phyloP scores from a whole-genome alignment of 2,113 vertebrate genomes.

The Lipophrys pholis region DNA sequence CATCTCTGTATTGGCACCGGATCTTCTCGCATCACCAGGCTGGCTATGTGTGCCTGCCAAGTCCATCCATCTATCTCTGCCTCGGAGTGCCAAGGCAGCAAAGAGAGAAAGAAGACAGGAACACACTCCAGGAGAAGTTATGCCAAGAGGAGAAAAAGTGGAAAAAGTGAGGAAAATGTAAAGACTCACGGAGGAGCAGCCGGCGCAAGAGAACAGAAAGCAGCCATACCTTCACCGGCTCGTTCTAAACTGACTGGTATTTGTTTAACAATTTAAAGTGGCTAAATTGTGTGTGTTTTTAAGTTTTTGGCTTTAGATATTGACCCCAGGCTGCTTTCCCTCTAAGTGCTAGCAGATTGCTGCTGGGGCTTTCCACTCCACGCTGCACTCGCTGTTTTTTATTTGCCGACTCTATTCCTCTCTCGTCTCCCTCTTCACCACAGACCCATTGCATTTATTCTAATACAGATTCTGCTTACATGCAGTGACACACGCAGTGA shows the following conservation, averaged over 20 bases:
- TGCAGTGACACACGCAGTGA: background rate
- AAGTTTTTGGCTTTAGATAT: slow-evolving; percentile 59
- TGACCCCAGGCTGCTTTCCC: slow-evolving; percentile 65
- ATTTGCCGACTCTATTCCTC: slow-evolving; percentile 40
- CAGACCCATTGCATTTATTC: slow-evolving; percentile 17
- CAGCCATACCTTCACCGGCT: slow-evolving; percentile 47
- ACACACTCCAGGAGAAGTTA: slow-evolving; percentile 65
- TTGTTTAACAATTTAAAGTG: slow-evolving; percentile 72
- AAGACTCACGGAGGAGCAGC: slow-evolving; percentile 28
- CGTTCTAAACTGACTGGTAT: slow-evolving; percentile 55
- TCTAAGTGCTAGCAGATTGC: slow-evolving; percentile 77
- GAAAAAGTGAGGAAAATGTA: slow-evolving; percentile 42
- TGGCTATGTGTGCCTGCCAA: slow-evolving; percentile 73
- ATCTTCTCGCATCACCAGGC: slow-evolving; percentile 77
- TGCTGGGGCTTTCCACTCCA: slow-evolving; percentile 58
- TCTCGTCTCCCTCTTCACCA: slow-evolving; percentile 22
- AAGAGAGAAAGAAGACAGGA: slow-evolving; percentile 60
- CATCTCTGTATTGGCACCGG: slow-evolving; percentile 73
- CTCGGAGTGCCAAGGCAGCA: slow-evolving; percentile 67
- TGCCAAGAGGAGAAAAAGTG: slow-evolving; percentile 59
- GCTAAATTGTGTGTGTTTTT: slow-evolving; percentile 64
- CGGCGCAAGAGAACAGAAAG: slow-evolving; percentile 32
- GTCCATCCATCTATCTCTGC: slow-evolving; percentile 73
- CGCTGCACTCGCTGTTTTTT: slow-evolving; percentile 50
- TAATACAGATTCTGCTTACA: background rate